Evolutionary conservation across 2,113 vertebrate genomes (phyloP), one percentile per base, ranked within the genome.

Genomic region (Takifugu flavidus): DNA sequence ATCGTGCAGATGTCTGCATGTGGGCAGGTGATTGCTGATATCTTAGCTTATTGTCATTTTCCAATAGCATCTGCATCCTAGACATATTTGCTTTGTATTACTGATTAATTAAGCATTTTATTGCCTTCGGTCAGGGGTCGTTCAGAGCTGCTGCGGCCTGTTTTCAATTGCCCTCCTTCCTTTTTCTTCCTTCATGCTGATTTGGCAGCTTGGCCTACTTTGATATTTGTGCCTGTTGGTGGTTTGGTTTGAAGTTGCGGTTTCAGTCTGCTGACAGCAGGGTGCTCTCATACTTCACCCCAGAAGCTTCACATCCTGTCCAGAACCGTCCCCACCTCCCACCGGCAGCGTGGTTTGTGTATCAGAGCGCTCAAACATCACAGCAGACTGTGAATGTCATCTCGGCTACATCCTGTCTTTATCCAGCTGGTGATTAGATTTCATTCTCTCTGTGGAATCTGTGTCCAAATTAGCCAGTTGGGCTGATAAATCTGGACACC

Each of bases 351-450:
- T 28, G 57, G 13, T 46, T 59, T 50, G 10, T 50, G 49, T 66
- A 72, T 74, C 28, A 55, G 49, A 78, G 27, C n/a, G 53, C 54
- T 59, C 39, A 0, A 53, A 62, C 75, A 64, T 82, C 73, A 49
- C 51, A 77, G 59, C 72, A 83, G 62, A 86, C 72, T 62, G 70
- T 83, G 75, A 82, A 82, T 70, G 59, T 75, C 65, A 80, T 77
- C 72, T 64, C 55, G 34, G 57, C 45, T 47, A 26, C 53, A 71
- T 74, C 65, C 49, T 53, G 58, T 57, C 59, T 54, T 68, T 43
- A 53, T 49, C 62, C 74, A 75, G 56, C 82, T 79, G 80, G 59
- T 75, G 74, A 84, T 84, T 69, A 57, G 56, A 59, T 49, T 67
- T 71, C 75, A 64, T 70, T 67, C 68, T 76, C 67, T 72, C 66